These are phyloP conservation scores for Gallinago stenura DNA, from an alignment of 2,797 vertebrate species.

Conservation along the genomic window DNA sequence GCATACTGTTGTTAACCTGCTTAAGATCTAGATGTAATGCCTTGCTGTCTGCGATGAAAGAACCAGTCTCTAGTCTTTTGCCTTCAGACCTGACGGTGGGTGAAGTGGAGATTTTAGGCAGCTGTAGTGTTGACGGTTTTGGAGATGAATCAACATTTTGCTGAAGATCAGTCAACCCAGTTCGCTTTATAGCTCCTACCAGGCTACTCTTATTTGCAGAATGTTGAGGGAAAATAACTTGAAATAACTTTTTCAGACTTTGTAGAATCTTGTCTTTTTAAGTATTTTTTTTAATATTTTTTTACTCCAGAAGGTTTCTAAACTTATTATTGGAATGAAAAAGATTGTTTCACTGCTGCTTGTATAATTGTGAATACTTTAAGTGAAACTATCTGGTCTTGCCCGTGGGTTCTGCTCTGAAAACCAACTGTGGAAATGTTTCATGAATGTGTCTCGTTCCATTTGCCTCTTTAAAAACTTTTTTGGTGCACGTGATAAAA, in stretches of 20 bases:
- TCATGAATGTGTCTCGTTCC: not conserved
- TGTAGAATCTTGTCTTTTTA: not conserved
- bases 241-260: not conserved
- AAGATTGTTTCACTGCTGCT: not conserved
- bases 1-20: not conserved
- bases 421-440: not conserved
- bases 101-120: not conserved
- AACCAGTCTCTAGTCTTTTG: not conserved
- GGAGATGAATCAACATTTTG: not conserved
- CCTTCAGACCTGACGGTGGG: not conserved
- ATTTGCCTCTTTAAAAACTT: not conserved
- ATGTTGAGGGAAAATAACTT: not conserved
- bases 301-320: not conserved
- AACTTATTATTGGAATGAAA: not conserved
- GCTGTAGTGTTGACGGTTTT: not conserved
- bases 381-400: not conserved
- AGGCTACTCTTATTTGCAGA: not conserved
- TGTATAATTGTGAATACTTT: not conserved
- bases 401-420: not conserved
- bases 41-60: not conserved
- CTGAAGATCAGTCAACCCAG: not conserved
- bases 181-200: not conserved
- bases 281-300: not conserved
- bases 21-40: not conserved
- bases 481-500: not conserved